Base-by-base conservation (phyloP, 2,113 vertebrate genomes). In the Prolemur simus region DNA sequence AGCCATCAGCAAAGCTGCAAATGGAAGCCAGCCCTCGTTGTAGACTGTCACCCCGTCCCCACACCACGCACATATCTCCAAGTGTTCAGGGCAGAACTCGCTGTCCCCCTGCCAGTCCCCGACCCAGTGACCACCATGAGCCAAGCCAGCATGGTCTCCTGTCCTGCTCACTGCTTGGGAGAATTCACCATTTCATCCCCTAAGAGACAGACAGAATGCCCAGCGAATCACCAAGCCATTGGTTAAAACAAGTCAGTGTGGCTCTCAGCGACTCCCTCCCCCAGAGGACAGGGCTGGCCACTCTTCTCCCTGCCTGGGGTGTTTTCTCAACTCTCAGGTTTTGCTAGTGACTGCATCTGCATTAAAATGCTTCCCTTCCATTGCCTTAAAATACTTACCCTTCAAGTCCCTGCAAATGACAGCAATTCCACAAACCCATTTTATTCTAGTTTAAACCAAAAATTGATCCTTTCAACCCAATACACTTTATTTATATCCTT, bases 21-120 rank as follows among this genome's bases (percentile, higher is more conserved):
- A 39, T 6, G 54, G 27, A 81, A 58, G 4, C 23, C 25, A 42
- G 56, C 14, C 37, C 56, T 18, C 1, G 1, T 10, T 7, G n/a
- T 10, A 9, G 34, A 39, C n/a, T 0, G 8, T 29, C 25, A 8
- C 25, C 18, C 4, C 8, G 1, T 39, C 42, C n/a, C 78, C 54
- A 14, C n/a, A 42, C 56, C 15, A 2, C 0, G 4, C 54, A 42
- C 23, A 58, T 8, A 9, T 3, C 9, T 2, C 29, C 18, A 14
- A 29, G 9, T 45, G 71, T 29, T 10, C 37, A 13, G 25, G 80
- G 37, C 23, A 58, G 54, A 81, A 6, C 23, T 39, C 37, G 2
- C 54, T 58, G 54, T 39, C n/a, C 12, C 9, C 23, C 8, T 58
- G 27, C 17, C 9, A 20, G 56, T 39, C 56, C 56, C 80, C 6